phyloP scores from a whole-genome alignment of 2,888 invertebrate species.

The Zele albiditarsus region DNA sequence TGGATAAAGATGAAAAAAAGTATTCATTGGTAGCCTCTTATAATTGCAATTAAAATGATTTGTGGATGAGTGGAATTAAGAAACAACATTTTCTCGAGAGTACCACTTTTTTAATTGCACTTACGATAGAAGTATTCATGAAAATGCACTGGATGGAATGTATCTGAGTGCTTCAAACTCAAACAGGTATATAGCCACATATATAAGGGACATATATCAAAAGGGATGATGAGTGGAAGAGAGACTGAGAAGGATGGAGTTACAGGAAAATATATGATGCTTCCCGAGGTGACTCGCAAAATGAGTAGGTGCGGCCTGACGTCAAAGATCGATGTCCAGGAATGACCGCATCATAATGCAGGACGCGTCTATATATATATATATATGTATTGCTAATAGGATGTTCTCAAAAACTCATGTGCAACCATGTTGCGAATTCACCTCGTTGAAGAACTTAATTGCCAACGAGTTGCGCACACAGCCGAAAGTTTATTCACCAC shows the following conservation, averaged over 20 bases:
- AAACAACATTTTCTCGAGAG: background rate
- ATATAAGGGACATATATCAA: background rate
- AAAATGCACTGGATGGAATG: background rate
- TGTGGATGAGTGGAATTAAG: background rate
- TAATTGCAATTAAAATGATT: background rate
- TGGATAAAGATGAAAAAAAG: background rate
- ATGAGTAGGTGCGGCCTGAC: slow-evolving; percentile 51
- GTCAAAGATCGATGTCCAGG: slow-evolving; percentile 50
- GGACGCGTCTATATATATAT: slow-evolving; percentile 4
- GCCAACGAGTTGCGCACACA: background rate
- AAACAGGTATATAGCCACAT: background rate
- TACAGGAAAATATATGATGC: slow-evolving; percentile 17
- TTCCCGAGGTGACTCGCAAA: slow-evolving; percentile 33
- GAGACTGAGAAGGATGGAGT: background rate
- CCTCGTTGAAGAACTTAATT: slow-evolving; percentile 10
- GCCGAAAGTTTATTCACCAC: background rate
- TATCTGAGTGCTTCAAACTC: background rate
- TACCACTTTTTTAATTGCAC: background rate
- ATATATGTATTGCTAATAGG: background rate
- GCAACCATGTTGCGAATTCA: background rate
- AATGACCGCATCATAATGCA: slow-evolving; percentile 43
- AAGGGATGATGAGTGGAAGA: background rate
- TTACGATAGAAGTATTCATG: background rate
- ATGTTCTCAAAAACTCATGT: background rate
- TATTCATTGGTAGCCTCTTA: background rate